Evolutionary conservation across 2,888 invertebrate genomes (phyloP).

Genomic region (Petrophora chlorosata): DNA sequence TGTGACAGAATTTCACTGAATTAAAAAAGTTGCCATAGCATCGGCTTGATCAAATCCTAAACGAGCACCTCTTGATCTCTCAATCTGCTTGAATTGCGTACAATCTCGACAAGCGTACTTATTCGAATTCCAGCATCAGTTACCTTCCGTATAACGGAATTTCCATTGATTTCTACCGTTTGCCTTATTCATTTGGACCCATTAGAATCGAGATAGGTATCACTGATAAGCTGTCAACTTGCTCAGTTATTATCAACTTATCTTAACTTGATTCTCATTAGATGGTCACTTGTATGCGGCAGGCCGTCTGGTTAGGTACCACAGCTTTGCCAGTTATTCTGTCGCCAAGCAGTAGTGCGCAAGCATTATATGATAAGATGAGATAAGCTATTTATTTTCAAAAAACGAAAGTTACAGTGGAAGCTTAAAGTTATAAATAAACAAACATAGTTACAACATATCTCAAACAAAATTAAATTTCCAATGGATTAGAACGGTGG

Average conservation of each 20-base stretch:
- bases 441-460: too few species aligned
- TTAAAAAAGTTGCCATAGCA: slow-evolving; percentile 21
- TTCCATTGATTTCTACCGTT: slow-evolving; percentile 27
- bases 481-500: too few species aligned
- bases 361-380: too few species aligned
- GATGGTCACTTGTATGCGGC: too few species aligned
- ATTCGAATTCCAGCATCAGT: slow-evolving; percentile 29
- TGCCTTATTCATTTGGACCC: slow-evolving; percentile 25
- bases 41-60: slow-evolving; percentile 27
- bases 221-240: slow-evolving; percentile 14
- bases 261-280: slow-evolving; percentile 6
- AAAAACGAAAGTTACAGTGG: too few species aligned
- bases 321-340: not conserved
- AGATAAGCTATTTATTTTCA: too few species aligned
- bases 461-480: too few species aligned
- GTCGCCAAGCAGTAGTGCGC: too few species aligned
- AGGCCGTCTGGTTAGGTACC: not conserved
- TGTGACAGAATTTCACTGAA: slow-evolving; percentile 12
- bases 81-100: slow-evolving; percentile 31
- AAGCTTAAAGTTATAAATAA: too few species aligned
- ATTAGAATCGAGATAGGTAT: slow-evolving; percentile 15
- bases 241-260: slow-evolving; percentile 16
- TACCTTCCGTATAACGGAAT: slow-evolving; percentile 24
- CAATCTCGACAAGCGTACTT: slow-evolving; percentile 31
- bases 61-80: slow-evolving; percentile 32